Evolutionary conservation across 2,888 invertebrate genomes (phyloP).

Genomic region (Trimorus sp.): DNA sequence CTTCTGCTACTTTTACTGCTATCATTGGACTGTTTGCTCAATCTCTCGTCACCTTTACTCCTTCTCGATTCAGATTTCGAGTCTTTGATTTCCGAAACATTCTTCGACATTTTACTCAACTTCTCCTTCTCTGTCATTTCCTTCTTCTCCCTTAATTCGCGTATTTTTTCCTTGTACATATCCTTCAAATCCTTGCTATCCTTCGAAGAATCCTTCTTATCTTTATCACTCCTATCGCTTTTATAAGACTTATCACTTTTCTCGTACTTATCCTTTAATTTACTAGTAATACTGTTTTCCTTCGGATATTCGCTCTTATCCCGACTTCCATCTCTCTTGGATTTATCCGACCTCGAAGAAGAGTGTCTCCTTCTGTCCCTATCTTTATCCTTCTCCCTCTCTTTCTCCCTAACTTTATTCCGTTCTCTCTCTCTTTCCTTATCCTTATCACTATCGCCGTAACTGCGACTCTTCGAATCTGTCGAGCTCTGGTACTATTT

Average conservation of each 20-base stretch:
- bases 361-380: slow-evolving; percentile 67
- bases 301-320: too few species aligned
- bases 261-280: slow-evolving; percentile 68
- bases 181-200: slow-evolving; percentile 79
- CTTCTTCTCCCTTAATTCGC: slow-evolving; percentile 79
- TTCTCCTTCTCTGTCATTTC: slow-evolving; percentile 80
- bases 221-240: slow-evolving; percentile 41
- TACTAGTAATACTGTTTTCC: slow-evolving; percentile 61
- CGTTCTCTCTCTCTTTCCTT: slow-evolving; percentile 66
- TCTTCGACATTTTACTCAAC: slow-evolving; percentile 74
- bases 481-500: slow-evolving; percentile 68
- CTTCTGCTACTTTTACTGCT: slow-evolving; percentile 66
- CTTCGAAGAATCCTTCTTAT: slow-evolving; percentile 70
- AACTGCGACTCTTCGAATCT: slow-evolving; percentile 66
- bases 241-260: slow-evolving; percentile 70
- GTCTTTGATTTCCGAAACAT: slow-evolving; percentile 71
- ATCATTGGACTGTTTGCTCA: slow-evolving; percentile 56
- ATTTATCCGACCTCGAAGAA: slow-evolving; percentile 69
- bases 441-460: slow-evolving; percentile 68
- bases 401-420: slow-evolving; percentile 47
- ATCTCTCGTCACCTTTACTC: slow-evolving; percentile 74
- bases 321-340: slow-evolving; percentile 42
- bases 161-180: slow-evolving; percentile 80
- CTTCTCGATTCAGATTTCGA: slow-evolving; percentile 74
- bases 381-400: slow-evolving; percentile 70